phyloP scores from a whole-genome alignment of 2,888 invertebrate species.

The Heliconius hortense region DNA sequence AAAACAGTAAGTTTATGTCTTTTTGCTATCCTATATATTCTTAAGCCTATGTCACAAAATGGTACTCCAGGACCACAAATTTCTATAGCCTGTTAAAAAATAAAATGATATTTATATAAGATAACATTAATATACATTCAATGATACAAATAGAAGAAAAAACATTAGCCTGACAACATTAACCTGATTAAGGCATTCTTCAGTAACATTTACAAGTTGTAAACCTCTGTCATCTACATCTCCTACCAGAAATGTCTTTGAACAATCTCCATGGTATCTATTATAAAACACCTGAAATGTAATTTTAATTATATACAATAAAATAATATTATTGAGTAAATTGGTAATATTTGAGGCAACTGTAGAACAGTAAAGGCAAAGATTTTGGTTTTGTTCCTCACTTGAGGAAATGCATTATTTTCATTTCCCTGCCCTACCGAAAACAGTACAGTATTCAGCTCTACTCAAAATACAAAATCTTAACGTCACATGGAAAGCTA shows the following conservation, averaged over 20 bases:
- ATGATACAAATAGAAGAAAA: background rate
- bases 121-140: background rate
- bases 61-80: conserved; percentile 83
- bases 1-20: conserved; percentile 85
- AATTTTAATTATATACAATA: background rate
- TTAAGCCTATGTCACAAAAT: conserved; percentile 84
- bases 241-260: conserved; percentile 92
- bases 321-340: background rate
- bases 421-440: background rate
- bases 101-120: background rate
- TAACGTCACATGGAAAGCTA: too few relatives aligned
- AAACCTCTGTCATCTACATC: conserved; percentile 88
- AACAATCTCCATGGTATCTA: conserved; percentile 96
- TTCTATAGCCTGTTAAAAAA: conserved; percentile 72
- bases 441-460: too few relatives aligned
- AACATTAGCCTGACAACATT: background rate
- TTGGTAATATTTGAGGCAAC: too few relatives aligned
- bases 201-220: conserved; percentile 86
- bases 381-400: background rate
- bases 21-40: conserved; percentile 84
- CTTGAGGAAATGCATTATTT: background rate
- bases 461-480: too few relatives aligned
- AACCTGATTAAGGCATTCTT: conserved; percentile 86
- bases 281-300: conserved; percentile 86
- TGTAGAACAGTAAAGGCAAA: background rate